Conservation (phyloP, 2,888 invertebrate species). For the Agonopterix heracliana region DNA sequence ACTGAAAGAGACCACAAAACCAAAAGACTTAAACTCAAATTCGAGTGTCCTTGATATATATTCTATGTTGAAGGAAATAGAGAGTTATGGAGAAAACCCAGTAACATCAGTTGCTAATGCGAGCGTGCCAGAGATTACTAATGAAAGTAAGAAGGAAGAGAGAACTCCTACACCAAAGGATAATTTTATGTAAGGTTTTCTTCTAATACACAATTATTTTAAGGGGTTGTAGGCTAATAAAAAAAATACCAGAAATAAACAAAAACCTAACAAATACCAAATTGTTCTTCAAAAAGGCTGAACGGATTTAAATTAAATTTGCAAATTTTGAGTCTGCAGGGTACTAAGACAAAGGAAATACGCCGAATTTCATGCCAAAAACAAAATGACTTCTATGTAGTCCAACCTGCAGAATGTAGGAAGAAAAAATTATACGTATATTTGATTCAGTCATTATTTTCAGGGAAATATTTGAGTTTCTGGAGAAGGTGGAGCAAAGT, state of each 20-base stretch:
- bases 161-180: conserved; percentile 45
- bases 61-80: conserved; percentile 71
- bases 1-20: conserved; percentile 26
- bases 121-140: conserved; percentile 20
- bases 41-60: conserved; percentile 69
- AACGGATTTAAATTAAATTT: too few relatives aligned
- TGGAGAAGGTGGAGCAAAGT: conserved; percentile 79
- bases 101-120: conserved; percentile 34
- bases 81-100: conserved; percentile 62
- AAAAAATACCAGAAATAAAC: too few relatives aligned
- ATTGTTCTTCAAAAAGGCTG: too few relatives aligned
- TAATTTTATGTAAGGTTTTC: conserved; percentile 55
- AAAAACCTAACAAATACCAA: too few relatives aligned
- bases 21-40: conserved; percentile 44
- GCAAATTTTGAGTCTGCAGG: too few relatives aligned
- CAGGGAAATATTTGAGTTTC: conserved; percentile 79
- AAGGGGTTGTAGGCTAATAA: too few relatives aligned
- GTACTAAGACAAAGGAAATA: too few relatives aligned
- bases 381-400: too few relatives aligned
- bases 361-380: too few relatives aligned
- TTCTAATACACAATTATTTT: background rate
- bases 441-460: conserved; percentile 19
- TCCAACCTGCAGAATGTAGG: too few relatives aligned
- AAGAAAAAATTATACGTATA: too few relatives aligned
- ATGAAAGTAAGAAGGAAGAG: conserved; percentile 23